These are phyloP conservation scores for Cheilinus undulatus DNA, from an alignment of 2,113 vertebrate genomes.

Conservation along the genomic window DNA sequence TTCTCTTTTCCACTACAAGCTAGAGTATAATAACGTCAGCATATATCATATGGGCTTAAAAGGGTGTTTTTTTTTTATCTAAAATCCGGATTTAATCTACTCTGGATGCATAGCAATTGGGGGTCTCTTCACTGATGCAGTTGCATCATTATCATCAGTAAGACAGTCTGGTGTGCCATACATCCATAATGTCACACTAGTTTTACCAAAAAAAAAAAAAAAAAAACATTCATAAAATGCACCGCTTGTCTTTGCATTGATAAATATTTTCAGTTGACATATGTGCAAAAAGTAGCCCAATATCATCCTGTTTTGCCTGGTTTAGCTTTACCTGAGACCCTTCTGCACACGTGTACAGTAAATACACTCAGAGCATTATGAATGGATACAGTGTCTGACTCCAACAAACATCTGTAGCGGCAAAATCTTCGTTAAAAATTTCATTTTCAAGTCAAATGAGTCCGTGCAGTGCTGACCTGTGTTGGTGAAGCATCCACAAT, in stretches of 20 bases:
- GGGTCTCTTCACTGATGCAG: too few relatives aligned
- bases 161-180: not conserved
- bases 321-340: not conserved
- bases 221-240: not conserved
- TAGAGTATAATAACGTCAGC: too few relatives aligned
- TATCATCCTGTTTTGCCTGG: not conserved
- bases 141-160: not conserved
- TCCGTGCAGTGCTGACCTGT: slow-evolving; percentile 71
- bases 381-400: not conserved
- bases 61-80: too few relatives aligned
- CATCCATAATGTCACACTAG: slow-evolving; percentile 4
- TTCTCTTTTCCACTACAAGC: too few relatives aligned
- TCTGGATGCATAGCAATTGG: too few relatives aligned
- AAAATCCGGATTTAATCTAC: too few relatives aligned
- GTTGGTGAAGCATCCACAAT: slow-evolving; percentile 36
- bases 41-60: too few relatives aligned
- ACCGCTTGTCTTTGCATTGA: too few relatives aligned
- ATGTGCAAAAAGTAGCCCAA: too few relatives aligned
- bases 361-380: not conserved
- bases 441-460: not conserved
- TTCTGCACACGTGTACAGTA: not conserved
- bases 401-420: not conserved
- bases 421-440: too few relatives aligned
- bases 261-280: too few relatives aligned
- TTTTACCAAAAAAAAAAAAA: not conserved